Base-by-base conservation (phyloP, 2,888 invertebrate species). In the Brassicogethes aeneus region DNA sequence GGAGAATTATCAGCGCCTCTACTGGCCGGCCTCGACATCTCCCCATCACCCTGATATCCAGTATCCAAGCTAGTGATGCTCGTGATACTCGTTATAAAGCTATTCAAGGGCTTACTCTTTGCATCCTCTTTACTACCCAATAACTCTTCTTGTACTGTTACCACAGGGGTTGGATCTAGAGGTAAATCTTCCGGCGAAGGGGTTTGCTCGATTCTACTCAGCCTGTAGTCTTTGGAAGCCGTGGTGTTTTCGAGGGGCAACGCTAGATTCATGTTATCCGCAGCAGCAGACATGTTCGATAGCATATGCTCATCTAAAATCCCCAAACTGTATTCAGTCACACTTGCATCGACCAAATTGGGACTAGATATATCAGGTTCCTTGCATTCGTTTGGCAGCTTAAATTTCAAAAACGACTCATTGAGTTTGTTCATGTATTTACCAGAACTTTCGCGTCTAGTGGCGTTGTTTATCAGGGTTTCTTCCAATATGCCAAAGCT, bases 1-100 rank as follows among this genome's bases (percentile, higher is more conserved):
- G 78, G 77, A 2, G 85, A 83, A 60, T 82, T 82, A 61, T 87
- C 86, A 23, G 84, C 82, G 36, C 82, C 83, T 47, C 89, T 76
- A 54, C 89, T 89, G 0, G 85, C 88, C 0, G 89, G 89, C 44
- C 89, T 74, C 15, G 89, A 89, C 79, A 87, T 87, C 70, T 89
- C 89, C 3, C 89, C 89, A 67, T 89, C 89, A 7, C 92, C 92
- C 69, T 91, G 92, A 69, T 92, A 93, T 32, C 94, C 93, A n/a
- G 84, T 86, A 66, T 94, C 93, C 51, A 91, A 74, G 66, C 92
- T 93, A 16, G 88, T 87, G 45, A 89, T 88, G 61, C 90, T 89
- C n/a, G 89, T 89, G 13, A 89, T 85, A 59, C 89, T 88, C 2
- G 87, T 88, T 14, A 89, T 82, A 58, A 88, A 87, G 63, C 85